Evolutionary conservation across 2,888 invertebrate species (phyloP), one percentile per base, ranked within the genome.

Genomic region (Chelonus formosanus): DNA sequence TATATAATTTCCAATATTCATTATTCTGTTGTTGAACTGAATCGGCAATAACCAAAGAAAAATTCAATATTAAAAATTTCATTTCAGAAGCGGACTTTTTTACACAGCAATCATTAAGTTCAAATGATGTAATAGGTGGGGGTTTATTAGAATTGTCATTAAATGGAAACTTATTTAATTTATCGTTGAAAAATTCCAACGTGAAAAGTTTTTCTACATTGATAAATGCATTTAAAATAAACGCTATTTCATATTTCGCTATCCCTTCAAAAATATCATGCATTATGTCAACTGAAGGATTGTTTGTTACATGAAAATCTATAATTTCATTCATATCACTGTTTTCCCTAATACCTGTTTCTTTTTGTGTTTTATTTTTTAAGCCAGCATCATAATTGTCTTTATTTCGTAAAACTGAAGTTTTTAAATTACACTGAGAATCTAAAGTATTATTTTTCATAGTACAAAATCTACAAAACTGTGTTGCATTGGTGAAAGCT

Each of bases 1-100:
- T n/a, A 43, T 63, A 61, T 32, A 70, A 57, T 53, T 59, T 62
- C 67, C 65, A 69, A 47, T 31, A 43, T 7, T 60, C 3, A 4
- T 31, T 57, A 50, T 70, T 63, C 4, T 54, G 57, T n/a, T 56
- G 4, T 31, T 52, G 52, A 20, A 58, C n/a, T 6, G 34, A 45
- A 44, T 58, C 45, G 1, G 44, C 53, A 4, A 64, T 5, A 6
- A 64, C 44, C 6, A 64, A 45, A 4, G 35, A 31, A 5, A 34
- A 6, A 56, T 63, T 62, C 20, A 63, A 34, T n/a, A 57, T 43
- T 3, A 63, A 57, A 32, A 7, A 10, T 50, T 63, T 57, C 34
- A 57, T 57, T 52, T 63, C 57, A 2, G 57, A 4, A 5, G 57
- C 63, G 3, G 63, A 63, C 34, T 52, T 40, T 57, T 50, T 63